Evolutionary conservation across 1,140 invertebrate genomes (phyloP), one percentile per base, ranked within the genome.

Genomic region (Lutraria rhynchaena): DNA sequence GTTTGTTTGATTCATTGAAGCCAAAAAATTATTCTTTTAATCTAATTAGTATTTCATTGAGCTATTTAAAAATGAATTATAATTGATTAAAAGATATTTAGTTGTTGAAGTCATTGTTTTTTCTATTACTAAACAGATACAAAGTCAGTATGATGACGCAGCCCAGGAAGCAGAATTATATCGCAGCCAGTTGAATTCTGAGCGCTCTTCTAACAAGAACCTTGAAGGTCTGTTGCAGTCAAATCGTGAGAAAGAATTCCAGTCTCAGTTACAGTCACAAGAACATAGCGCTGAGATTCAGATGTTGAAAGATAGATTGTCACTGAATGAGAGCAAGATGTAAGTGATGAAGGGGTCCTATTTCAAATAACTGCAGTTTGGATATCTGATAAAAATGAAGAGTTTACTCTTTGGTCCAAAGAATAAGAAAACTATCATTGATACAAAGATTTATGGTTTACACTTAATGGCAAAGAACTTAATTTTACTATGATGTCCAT

Each of bases 311-410:
- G 92, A 93, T 71, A 77, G 92, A 61, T 86, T 92, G 27, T 85
- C 87, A 17, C 87, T 92, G 0, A 91, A 92, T 74, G 92, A 93
- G 35, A 92, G 89, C 78, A 93, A 92, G 87, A 84, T 92, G 92
- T 92, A 81, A 87, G 90, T 86, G n/a, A 7, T 17, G 22, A 24
- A 27, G 37, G 37, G 15, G 5, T 41, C 37, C 15, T 41, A 41
- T 41, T 41, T 41, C 37, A 7, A 7, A 7, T 7, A 5, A 7
- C 15, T 41, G 37, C 15, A 7, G 5, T 7, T 41, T 41, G 37
- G 37, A 7, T 41, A 41, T 41, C 15, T 41, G 15, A 41, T 41
- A 15, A 41, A 41, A 5, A n/a, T n/a, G n/a, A n/a, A n/a, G n/a
- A n/a, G n/a, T n/a, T n/a, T n/a, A n/a, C n/a, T n/a, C n/a, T n/a